Evolutionary conservation across 2,113 vertebrate species (phyloP).

Genomic region (Xiphophorus maculatus): DNA sequence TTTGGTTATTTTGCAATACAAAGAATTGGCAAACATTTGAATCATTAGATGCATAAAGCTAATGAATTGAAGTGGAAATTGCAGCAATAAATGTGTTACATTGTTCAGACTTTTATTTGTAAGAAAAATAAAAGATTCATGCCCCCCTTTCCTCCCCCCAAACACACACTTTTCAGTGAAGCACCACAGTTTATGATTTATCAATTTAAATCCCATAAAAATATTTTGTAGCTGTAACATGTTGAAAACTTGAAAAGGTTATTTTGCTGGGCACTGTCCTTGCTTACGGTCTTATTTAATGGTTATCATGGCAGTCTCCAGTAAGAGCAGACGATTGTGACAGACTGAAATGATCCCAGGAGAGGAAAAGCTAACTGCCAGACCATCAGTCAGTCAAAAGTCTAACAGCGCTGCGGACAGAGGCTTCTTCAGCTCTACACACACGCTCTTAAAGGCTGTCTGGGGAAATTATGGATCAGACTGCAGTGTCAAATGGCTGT

Average conservation of each 20-base stretch:
- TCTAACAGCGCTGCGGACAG: constrained; percentile 15
- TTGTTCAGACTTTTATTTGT: too few species aligned
- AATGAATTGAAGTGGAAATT: too few species aligned
- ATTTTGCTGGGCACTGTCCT: not conserved
- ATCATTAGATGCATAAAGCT: too few species aligned
- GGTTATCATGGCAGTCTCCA: constrained; percentile 17
- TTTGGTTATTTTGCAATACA: too few species aligned
- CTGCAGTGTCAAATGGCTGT: constrained; percentile 37
- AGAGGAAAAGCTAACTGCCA: constrained; percentile 20
- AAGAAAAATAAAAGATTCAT: too few species aligned
- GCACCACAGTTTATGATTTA: too few species aligned
- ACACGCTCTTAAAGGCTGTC: constrained; percentile 30
- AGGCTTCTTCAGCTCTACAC: constrained; percentile 17
- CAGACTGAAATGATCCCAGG: constrained; percentile 35
- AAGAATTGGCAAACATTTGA: too few species aligned
- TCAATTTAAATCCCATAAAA: not conserved
- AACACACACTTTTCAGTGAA: too few species aligned
- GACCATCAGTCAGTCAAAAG: constrained; percentile 30
- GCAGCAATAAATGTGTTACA: too few species aligned
- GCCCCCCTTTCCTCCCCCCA: too few species aligned
- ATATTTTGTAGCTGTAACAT: not conserved
- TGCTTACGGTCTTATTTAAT: constrained; percentile 21
- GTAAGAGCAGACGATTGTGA: constrained; percentile 26
- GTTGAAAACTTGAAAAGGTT: not conserved
- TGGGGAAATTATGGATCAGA: constrained; percentile 49